Evolutionary conservation across 2,888 invertebrate species (phyloP).

Genomic region (Drosophila monieri): DNA sequence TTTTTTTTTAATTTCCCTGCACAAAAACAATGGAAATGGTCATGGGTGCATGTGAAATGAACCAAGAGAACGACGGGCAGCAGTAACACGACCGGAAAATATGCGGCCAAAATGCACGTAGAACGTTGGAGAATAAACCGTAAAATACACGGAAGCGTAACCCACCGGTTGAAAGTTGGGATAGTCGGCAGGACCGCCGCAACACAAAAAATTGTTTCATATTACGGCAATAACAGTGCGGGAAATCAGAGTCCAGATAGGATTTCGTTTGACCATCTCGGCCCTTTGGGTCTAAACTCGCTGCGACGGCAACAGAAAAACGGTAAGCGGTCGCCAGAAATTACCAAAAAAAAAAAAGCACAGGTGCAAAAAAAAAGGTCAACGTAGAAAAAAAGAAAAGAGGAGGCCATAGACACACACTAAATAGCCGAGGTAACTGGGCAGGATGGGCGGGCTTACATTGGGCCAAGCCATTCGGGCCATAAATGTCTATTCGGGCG

Average conservation of each 20-base stretch:
- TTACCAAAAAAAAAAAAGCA: constrained; percentile 27
- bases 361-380: constrained; percentile 23
- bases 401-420: constrained; percentile 44
- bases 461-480: constrained; percentile 63
- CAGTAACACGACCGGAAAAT: constrained; percentile 56
- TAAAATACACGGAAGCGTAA: constrained; percentile 22
- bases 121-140: constrained; percentile 19
- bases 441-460: constrained; percentile 20
- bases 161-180: constrained; percentile 24
- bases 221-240: constrained; percentile 69
- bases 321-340: constrained; percentile 31
- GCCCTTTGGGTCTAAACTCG: constrained; percentile 34
- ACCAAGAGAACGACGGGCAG: constrained; percentile 48
- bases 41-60: constrained; percentile 74
- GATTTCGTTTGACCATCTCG: constrained; percentile 43
- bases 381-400: constrained; percentile 8
- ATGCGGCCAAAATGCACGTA: constrained; percentile 58
- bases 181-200: constrained; percentile 4
- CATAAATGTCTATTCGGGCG: constrained; percentile 74
- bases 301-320: constrained; percentile 1
- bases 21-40: constrained; percentile 66
- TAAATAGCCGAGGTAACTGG: constrained; percentile 71
- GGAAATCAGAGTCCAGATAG: constrained; percentile 64
- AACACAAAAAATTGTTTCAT: constrained; percentile 57
- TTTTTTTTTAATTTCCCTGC: constrained; percentile 63